These are phyloP conservation scores for Stenurella melanura DNA, from an alignment of 2,888 invertebrate species.

Conservation along the genomic window DNA sequence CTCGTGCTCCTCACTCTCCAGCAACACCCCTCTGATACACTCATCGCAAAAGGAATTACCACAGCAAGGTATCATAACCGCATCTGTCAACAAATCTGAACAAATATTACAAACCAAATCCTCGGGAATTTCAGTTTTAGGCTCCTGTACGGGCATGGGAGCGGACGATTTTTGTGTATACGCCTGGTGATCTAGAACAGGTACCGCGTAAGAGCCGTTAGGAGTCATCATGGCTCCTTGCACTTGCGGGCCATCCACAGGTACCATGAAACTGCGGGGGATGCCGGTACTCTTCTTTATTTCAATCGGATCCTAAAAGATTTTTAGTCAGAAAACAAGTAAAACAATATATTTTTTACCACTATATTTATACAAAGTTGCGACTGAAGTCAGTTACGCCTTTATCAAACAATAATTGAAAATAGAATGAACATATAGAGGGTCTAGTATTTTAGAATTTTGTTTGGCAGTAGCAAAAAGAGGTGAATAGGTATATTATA, in stretches of 20 bases:
- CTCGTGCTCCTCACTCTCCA: slow-evolving; percentile 96
- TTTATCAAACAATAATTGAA: no score
- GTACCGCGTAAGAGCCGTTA: slow-evolving; percentile 90
- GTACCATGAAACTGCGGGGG: slow-evolving; percentile 95
- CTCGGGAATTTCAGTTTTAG: slow-evolving; percentile 87
- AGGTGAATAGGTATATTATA: no score
- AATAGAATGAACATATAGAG: no score
- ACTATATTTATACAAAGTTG: no score
- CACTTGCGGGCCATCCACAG: slow-evolving; percentile 90
- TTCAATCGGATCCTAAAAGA: slow-evolving; percentile 81
- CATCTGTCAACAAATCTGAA: slow-evolving; percentile 93
- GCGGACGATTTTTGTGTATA: slow-evolving; percentile 78
- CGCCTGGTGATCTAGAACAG: slow-evolving; percentile 90
- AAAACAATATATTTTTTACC: no score
- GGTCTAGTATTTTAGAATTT: no score
- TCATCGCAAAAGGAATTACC: slow-evolving; percentile 99
- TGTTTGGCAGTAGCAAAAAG: no score
- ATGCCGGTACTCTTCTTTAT: slow-evolving; percentile 98
- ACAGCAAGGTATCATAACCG: slow-evolving; percentile 98
- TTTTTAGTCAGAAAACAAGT: no score
- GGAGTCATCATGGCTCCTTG: slow-evolving; percentile 95
- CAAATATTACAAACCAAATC: slow-evolving; percentile 95
- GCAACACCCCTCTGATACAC: slow-evolving; percentile 91
- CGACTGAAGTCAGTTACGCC: no score
- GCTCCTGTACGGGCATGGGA: slow-evolving; percentile 75